Evolutionary conservation across 2,888 invertebrate species (phyloP).

Genomic region (Pheosia gnoma): DNA sequence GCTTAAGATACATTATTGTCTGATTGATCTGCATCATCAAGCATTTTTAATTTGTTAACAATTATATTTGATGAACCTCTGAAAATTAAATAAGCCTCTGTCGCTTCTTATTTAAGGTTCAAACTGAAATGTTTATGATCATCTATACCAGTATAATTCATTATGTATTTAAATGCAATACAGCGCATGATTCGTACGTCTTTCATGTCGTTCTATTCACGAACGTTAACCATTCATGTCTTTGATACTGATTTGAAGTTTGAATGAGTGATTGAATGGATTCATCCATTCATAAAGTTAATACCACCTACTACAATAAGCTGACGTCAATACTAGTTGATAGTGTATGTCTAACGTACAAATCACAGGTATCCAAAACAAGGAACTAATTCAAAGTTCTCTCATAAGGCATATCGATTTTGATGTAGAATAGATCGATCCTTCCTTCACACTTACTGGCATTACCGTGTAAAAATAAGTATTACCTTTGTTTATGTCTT

Average conservation of each 20-base stretch:
- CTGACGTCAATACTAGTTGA: constrained; percentile 13
- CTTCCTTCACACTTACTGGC: too few relatives aligned
- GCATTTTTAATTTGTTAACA: constrained; percentile 19
- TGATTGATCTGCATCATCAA: constrained; percentile 6
- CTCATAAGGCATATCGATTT: too few relatives aligned
- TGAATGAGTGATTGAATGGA: constrained; percentile 44
- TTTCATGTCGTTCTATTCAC: constrained; percentile 68
- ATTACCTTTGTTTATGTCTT: too few relatives aligned
- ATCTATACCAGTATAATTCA: constrained; percentile 9
- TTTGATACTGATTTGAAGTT: constrained; percentile 47
- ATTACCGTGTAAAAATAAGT: too few relatives aligned
- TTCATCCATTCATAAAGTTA: constrained; percentile 42
- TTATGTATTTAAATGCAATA: constrained; percentile 26
- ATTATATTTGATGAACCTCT: constrained; percentile 14
- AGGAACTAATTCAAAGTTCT: not conserved
- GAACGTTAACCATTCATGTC: constrained; percentile 62
- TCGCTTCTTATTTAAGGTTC: constrained; percentile 11
- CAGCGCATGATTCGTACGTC: constrained; percentile 48
- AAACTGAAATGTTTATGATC: constrained; percentile 13
- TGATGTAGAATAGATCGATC: too few relatives aligned
- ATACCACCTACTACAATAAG: constrained; percentile 22
- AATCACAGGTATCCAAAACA: not conserved
- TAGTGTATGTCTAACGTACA: too few relatives aligned
- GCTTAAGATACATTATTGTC: constrained; percentile 21
- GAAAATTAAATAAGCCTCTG: constrained; percentile 12